Percentiles rank a stretch among this genome's conserved stretches.
Conservation (phyloP, 2,888 invertebrate genomes). For the Cyclophora punctaria region DNA sequence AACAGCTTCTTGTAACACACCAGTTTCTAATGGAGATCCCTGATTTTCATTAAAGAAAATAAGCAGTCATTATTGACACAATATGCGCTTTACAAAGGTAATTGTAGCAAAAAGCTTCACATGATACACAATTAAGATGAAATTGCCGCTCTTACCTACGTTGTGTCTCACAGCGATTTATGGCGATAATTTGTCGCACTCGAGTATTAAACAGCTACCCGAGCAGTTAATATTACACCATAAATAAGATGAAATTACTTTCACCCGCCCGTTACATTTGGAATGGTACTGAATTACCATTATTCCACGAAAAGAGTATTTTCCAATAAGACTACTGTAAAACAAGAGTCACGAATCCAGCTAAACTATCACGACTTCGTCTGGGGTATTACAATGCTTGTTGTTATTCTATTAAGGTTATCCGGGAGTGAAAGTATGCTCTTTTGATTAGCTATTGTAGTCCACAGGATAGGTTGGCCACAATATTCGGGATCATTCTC, state of each 20-base stretch:
- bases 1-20: slow-evolving; percentile 29
- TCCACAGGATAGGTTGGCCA: slow-evolving; percentile 36
- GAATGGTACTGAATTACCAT: slow-evolving; percentile 54
- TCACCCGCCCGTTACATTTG: slow-evolving; percentile 57
- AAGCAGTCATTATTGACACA: slow-evolving; percentile 8
- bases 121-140: slow-evolving; percentile 11
- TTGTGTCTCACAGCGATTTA: slow-evolving; percentile 8
- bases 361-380: slow-evolving; percentile 64
- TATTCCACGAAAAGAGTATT: slow-evolving; percentile 51
- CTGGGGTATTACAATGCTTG: slow-evolving; percentile 60
- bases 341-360: slow-evolving; percentile 65
- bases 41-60: slow-evolving; percentile 27
- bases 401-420: slow-evolving; percentile 63
- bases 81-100: slow-evolving; percentile 10
- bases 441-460: slow-evolving; percentile 61
- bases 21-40: slow-evolving; percentile 43
- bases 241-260: slow-evolving; percentile 39
- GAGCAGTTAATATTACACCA: slow-evolving; percentile 33
- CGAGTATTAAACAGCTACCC: slow-evolving; percentile 22
- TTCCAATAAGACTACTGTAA: slow-evolving; percentile 63
- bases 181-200: slow-evolving; percentile 17
- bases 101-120: slow-evolving; percentile 13
- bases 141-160: slow-evolving; percentile 12
- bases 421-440: slow-evolving; percentile 62
- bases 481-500: slow-evolving; percentile 58